Conservation (phyloP, 2,797 vertebrate genomes). For the Zenarchopterus dispar region DNA sequence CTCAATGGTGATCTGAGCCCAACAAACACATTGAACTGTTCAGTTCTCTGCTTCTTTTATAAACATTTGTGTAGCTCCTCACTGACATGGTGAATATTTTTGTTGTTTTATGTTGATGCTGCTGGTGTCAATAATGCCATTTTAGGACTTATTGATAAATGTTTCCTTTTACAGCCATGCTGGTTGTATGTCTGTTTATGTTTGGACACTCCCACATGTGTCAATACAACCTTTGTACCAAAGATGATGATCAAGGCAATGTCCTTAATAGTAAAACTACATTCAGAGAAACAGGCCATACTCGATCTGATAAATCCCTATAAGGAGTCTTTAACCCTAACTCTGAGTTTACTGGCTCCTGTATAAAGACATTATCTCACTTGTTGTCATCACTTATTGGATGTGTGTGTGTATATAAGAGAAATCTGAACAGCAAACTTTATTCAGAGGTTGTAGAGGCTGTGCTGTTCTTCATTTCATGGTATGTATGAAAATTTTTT, state of each 20-base stretch:
- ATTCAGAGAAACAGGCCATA: neutral
- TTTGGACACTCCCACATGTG: constrained; percentile 3
- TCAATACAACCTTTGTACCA: constrained; percentile 44
- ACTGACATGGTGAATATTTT: no score
- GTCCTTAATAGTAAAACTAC: constrained; percentile 12
- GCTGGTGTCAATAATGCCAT: no score
- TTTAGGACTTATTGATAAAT: neutral
- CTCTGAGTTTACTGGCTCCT: constrained; percentile 8
- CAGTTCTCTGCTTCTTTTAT: no score
- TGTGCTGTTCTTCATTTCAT: neutral
- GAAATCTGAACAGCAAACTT: neutral
- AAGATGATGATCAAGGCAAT: neutral
- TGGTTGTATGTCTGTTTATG: constrained; percentile 16
- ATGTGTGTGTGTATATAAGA: no score
- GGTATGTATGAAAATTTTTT: constrained; percentile 11
- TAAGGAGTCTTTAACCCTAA: constrained; percentile 3
- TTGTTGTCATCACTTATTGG: neutral
- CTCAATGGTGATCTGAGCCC: no score
- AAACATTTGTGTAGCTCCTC: no score
- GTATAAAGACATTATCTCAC: neutral
- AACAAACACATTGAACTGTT: no score
- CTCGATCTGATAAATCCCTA: constrained; percentile 10
- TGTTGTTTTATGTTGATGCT: no score
- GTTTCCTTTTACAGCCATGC: constrained; percentile 34
- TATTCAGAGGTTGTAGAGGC: neutral